Base-by-base conservation (phyloP, 2,888 invertebrate genomes). In the Aproaerema taeniolella region DNA sequence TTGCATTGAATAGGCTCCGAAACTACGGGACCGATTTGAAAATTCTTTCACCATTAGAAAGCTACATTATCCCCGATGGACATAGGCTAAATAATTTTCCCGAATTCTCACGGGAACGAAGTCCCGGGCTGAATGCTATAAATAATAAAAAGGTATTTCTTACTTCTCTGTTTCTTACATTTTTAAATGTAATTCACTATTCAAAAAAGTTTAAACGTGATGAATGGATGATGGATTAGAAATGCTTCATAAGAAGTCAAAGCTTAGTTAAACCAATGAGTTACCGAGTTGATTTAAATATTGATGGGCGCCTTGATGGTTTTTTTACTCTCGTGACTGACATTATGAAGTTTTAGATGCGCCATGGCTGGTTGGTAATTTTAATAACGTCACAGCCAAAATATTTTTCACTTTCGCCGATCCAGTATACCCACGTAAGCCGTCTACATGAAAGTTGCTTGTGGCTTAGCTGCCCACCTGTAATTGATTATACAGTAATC, bases 391-490 rank as follows among this genome's bases (percentile, higher is more conserved):
- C 20, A 20, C 20, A 20, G 20, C 4, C 8, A 20, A 8, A 20
- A 20, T 6, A 20, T 8, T 6, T 20, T 20, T 20, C 20, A 43
- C 49, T 48, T 47, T 53, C 40, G 46, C 41, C 42, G 45, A 30
- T 52, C 51, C 51, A 53, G 58, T 52, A 51, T 46, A 43, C 40
- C 44, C 44, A 47, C 46, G 38, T 42, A 49, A 47, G 50, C 45
- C 42, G 33, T 41, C 24, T 31, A 31, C 33, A 42, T 43, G 48
- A 53, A 53, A 47, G 35, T 47, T 37, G 45, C 31, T 40, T 46
- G 16, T 43, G 31, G 41, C 44, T 28, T 52, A 52, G 47, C 41
- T 39, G 47, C 3, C 34, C 33, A 32, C 47, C 41, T 37, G 30
- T 47, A 48, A 55, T 55, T 55, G 46, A 52, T 46, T 49, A 41